These are phyloP conservation scores for Barnardius zonarius DNA, from an alignment of 2,113 vertebrate genomes.

Conservation along the genomic window DNA sequence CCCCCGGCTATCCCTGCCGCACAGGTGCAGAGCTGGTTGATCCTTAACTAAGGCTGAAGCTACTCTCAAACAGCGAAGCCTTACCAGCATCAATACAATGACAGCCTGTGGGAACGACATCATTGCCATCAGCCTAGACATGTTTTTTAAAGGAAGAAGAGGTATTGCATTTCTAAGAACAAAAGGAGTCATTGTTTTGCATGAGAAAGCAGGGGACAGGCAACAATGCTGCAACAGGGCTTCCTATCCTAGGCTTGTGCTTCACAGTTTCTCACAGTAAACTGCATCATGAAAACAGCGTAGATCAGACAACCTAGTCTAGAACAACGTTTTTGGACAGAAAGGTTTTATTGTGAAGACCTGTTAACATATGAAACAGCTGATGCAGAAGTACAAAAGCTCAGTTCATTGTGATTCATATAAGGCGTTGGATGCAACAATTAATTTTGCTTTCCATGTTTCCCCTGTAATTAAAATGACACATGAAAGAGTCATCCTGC, in stretches of 20 bases:
- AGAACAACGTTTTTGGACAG: neutral
- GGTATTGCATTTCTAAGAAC: neutral
- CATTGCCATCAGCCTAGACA: neutral
- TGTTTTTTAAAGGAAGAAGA: neutral
- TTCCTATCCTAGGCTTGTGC: fast-evolving
- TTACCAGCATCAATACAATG: neutral
- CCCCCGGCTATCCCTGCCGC: neutral
- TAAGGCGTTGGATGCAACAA: neutral
- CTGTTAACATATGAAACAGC: neutral
- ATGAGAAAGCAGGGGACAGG: neutral
- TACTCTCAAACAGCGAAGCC: neutral
- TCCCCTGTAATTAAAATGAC: conserved; percentile 23
- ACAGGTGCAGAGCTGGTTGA: neutral
- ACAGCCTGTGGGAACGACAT: neutral
- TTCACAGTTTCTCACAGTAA: neutral
- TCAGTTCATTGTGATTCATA: neutral
- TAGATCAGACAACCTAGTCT: neutral
- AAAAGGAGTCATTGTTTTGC: neutral
- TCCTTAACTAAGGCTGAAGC: neutral
- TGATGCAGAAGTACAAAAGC: neutral
- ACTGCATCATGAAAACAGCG: fast-evolving
- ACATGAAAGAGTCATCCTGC: neutral
- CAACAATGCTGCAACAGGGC: neutral
- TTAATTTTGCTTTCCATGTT: neutral
- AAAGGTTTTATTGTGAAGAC: neutral